Evolutionary conservation across 2,113 vertebrate genomes (phyloP).

Genomic region (Microcebus ravelobensis): DNA sequence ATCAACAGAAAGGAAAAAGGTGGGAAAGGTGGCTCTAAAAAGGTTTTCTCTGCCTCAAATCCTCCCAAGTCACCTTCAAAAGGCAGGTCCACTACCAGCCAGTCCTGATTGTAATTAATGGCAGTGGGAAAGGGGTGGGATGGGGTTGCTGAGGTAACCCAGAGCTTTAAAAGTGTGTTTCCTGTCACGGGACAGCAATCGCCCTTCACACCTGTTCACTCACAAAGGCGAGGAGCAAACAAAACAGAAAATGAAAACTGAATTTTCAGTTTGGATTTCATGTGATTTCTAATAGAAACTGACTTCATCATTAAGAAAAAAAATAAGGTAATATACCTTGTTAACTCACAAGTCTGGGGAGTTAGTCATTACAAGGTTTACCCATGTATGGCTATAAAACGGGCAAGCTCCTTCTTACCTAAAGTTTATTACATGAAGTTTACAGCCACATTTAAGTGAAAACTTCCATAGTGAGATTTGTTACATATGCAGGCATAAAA

Average conservation of each 20-base stretch:
- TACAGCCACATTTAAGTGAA: slow-evolving; percentile 21
- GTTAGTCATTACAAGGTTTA: neutral
- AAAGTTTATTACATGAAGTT: slow-evolving; percentile 19
- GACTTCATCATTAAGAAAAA: neutral
- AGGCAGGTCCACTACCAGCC: neutral
- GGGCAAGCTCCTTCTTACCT: neutral
- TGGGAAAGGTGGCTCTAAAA: neutral
- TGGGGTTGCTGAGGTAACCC: neutral
- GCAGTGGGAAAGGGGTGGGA: neutral
- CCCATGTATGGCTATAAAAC: neutral
- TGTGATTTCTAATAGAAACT: neutral
- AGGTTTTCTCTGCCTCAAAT: neutral
- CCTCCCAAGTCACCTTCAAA: neutral
- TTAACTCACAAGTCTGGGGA: neutral
- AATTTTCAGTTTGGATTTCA: neutral
- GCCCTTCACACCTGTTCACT: neutral
- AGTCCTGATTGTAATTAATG: neutral
- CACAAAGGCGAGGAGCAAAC: neutral
- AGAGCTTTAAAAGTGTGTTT: neutral
- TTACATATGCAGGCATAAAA: slow-evolving; percentile 28
- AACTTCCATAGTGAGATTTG: slow-evolving; percentile 21
- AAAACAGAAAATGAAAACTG: neutral
- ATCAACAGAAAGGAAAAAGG: slow-evolving; percentile 9
- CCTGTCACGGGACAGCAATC: neutral
- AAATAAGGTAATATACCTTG: neutral